A percentile compares a stretch with the other conserved stretches of the same genome.
Evolutionary conservation across 53 echinoderm and acorn worm species (phyloP).

Genomic region (Echinometra lucunter): DNA sequence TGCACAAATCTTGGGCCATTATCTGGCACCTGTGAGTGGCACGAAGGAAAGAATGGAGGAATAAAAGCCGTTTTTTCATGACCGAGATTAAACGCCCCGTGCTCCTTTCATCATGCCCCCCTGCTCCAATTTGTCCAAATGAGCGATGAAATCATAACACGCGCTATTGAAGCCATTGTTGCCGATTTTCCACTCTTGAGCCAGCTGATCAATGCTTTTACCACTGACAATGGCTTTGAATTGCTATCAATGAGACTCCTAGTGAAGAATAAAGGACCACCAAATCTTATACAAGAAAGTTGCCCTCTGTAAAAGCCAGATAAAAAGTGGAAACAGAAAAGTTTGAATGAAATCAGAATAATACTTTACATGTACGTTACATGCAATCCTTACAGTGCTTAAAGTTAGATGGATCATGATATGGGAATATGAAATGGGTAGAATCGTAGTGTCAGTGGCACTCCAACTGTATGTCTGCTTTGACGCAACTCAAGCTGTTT

Average conservation of each 20-base stretch:
- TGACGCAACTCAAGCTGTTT: too few relatives aligned
- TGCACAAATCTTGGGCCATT: neutral
- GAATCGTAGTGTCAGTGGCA: too few relatives aligned
- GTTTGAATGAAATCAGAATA: too few relatives aligned
- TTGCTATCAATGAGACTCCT: neutral
- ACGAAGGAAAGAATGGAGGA: neutral
- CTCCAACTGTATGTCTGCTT: too few relatives aligned
- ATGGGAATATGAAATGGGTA: too few relatives aligned
- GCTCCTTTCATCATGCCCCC: neutral
- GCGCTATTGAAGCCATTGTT: constrained; percentile 21
- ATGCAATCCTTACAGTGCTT: too few relatives aligned
- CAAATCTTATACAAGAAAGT: neutral
- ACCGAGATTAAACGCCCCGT: neutral
- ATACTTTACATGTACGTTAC: too few relatives aligned
- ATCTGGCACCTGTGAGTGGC: neutral
- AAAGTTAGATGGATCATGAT: too few relatives aligned
- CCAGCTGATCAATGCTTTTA: neutral
- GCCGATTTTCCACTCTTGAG: neutral
- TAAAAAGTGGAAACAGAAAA: too few relatives aligned
- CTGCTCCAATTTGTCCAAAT: constrained; percentile 64
- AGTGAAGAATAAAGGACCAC: neutral
- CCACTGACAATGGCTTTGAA: neutral
- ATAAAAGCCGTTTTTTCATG: constrained; percentile 15
- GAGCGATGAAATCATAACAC: constrained; percentile 51
- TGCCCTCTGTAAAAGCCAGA: too few relatives aligned